phyloP scores from a whole-genome alignment of 2,113 vertebrate genomes.

The Dermatemys mawii region DNA sequence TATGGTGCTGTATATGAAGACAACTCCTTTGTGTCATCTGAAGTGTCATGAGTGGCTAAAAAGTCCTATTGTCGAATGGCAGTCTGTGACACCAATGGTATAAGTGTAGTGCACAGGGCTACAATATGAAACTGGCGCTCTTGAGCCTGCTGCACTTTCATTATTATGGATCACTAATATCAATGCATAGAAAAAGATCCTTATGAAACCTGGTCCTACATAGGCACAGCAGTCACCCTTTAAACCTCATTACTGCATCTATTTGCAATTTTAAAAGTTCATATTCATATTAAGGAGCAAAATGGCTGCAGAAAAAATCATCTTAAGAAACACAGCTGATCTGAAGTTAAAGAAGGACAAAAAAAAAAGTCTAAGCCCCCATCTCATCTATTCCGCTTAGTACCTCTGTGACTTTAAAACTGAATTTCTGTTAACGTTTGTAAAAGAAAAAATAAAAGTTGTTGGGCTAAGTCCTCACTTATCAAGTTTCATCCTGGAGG shows the following conservation, averaged over 20 bases:
- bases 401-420: conserved; percentile 15
- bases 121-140: neutral
- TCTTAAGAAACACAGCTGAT: neutral
- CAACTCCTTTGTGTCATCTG: neutral
- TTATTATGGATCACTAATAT: neutral
- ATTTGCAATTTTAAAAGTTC: conserved; percentile 16
- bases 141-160: neutral
- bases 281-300: conserved; percentile 16
- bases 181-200: neutral
- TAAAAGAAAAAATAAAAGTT: conserved; percentile 12
- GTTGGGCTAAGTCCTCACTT: conserved; percentile 28
- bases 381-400: conserved; percentile 2
- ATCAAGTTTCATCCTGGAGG: conserved; percentile 50
- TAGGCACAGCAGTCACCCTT: neutral
- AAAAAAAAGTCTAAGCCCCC: conserved; percentile 6
- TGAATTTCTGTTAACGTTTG: conserved; percentile 29
- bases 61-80: neutral
- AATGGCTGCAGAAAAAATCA: neutral
- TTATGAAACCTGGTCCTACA: neutral
- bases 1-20: neutral
- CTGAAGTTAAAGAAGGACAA: neutral
- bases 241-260: neutral
- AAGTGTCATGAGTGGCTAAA: neutral
- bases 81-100: neutral
- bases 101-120: neutral